Evolutionary conservation across 2,113 vertebrate genomes (phyloP).

Genomic region (Typhlomys cinereus): DNA sequence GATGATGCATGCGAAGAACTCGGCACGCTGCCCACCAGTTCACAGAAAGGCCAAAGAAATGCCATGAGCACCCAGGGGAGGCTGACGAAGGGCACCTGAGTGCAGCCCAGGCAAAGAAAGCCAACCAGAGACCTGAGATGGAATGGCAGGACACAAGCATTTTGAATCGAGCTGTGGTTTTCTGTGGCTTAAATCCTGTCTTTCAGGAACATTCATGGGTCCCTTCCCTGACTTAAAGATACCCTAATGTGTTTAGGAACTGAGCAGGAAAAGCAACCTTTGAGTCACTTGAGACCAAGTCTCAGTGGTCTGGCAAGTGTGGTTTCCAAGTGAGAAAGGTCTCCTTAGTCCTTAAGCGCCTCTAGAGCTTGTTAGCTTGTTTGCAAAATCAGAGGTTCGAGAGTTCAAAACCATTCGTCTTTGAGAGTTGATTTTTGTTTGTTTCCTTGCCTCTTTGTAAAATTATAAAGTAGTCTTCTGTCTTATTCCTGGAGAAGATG

Average conservation of each 20-base stretch:
- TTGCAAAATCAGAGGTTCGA: too few relatives aligned
- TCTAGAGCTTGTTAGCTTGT: background rate
- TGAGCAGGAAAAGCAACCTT: background rate
- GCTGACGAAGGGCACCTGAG: background rate
- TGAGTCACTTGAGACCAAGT: background rate
- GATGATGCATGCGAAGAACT: background rate
- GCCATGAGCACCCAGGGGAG: background rate
- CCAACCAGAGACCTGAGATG: background rate
- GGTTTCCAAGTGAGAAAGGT: background rate
- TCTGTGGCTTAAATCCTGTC: background rate
- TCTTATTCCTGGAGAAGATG: background rate
- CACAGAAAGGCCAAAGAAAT: background rate
- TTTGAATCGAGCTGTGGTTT: background rate
- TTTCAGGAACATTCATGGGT: too few relatives aligned
- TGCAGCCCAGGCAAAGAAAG: background rate
- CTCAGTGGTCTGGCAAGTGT: background rate
- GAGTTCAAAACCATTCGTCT: background rate
- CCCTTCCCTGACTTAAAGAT: background rate
- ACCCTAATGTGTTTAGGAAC: background rate
- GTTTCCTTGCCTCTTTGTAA: slow-evolving; percentile 17
- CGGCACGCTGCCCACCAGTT: background rate
- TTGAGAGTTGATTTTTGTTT: background rate
- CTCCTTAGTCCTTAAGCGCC: background rate
- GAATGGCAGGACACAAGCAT: too few relatives aligned
- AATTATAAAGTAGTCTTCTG: background rate